A percentile compares a stretch with the other conserved stretches of the same genome.
phyloP scores from a whole-genome alignment of 2,888 invertebrate species.

The Choristoneura rosaceana region DNA sequence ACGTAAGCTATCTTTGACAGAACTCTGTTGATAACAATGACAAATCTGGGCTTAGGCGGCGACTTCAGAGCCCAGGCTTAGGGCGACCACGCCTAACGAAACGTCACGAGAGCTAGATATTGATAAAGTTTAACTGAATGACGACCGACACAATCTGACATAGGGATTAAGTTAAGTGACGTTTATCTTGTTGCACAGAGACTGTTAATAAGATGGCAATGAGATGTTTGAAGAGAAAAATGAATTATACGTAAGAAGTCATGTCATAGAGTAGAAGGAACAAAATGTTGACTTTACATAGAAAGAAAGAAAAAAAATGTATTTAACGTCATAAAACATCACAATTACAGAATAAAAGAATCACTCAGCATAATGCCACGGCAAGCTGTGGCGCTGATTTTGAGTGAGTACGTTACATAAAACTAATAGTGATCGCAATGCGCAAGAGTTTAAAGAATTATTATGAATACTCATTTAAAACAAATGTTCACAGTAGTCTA shows the following conservation, averaged over 20 bases:
- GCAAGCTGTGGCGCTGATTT: too few species aligned
- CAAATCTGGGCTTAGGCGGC: constrained; percentile 72
- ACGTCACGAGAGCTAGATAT: constrained; percentile 21
- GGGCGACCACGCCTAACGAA: constrained; percentile 42
- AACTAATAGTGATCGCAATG: too few species aligned
- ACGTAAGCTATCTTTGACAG: constrained; percentile 47
- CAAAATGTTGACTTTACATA: too few species aligned
- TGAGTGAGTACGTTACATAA: too few species aligned
- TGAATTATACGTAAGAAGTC: not conserved
- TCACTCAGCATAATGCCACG: too few species aligned
- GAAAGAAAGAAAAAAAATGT: too few species aligned
- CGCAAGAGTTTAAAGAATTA: too few species aligned
- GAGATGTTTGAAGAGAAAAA: not conserved
- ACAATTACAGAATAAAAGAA: too few species aligned
- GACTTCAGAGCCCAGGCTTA: constrained; percentile 54
- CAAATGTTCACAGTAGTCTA: too few species aligned
- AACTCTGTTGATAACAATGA: constrained; percentile 53
- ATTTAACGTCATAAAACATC: too few species aligned
- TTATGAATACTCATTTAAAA: too few species aligned
- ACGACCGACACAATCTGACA: constrained; percentile 36
- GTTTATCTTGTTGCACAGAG: constrained; percentile 1
- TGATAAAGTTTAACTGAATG: constrained; percentile 22
- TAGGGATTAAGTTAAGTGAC: constrained; percentile 27
- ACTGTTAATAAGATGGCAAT: not conserved
- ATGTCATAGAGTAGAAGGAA: not conserved